These are phyloP conservation scores for Porites rus DNA, from an alignment of 92 coral and sea anemone genomes.

Conservation along the genomic window DNA sequence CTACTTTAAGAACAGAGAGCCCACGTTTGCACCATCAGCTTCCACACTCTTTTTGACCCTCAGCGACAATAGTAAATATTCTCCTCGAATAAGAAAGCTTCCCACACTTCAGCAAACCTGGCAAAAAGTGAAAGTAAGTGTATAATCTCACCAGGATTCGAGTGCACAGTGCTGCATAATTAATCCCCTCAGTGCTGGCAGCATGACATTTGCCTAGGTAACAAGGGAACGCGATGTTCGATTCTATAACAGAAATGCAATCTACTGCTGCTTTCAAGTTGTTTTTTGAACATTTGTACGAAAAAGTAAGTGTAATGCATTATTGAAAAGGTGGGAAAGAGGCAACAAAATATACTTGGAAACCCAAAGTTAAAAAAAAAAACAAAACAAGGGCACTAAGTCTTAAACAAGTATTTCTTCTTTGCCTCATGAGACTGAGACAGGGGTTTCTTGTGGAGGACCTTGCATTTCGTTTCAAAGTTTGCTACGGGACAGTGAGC, in stretches of 20 bases:
- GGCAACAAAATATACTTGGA: conserved; percentile 22
- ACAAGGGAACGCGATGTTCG: conserved; percentile 41
- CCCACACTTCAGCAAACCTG: conserved; percentile 6
- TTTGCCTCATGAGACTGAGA: conserved; percentile 38
- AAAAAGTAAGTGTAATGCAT: conserved; percentile 39
- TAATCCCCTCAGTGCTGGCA: conserved; percentile 10
- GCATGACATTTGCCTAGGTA: conserved; percentile 30
- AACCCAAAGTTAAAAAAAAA: conserved; percentile 14
- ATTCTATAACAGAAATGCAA: too few relatives aligned
- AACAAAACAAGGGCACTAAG: conserved; percentile 6
- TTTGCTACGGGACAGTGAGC: conserved; percentile 21
- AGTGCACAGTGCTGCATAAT: not conserved
- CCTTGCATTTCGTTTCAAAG: conserved; percentile 34
- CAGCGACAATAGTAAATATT: not conserved
- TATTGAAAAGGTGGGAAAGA: conserved; percentile 37
- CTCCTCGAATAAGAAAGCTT: not conserved
- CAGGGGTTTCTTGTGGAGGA: conserved; percentile 18
- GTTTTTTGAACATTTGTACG: conserved; percentile 15
- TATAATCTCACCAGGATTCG: not conserved
- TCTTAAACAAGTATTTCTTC: conserved; percentile 40
- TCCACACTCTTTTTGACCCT: too few relatives aligned
- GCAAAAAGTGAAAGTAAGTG: conserved; percentile 3
- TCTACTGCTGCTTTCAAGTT: conserved; percentile 16
- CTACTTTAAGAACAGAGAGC: conserved; percentile 50
- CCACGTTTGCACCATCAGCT: not conserved